A percentile compares a stretch with the other conserved stretches of the same genome.
Conservation (phyloP, 2,113 vertebrate species). For the Elanus axillaris region DNA sequence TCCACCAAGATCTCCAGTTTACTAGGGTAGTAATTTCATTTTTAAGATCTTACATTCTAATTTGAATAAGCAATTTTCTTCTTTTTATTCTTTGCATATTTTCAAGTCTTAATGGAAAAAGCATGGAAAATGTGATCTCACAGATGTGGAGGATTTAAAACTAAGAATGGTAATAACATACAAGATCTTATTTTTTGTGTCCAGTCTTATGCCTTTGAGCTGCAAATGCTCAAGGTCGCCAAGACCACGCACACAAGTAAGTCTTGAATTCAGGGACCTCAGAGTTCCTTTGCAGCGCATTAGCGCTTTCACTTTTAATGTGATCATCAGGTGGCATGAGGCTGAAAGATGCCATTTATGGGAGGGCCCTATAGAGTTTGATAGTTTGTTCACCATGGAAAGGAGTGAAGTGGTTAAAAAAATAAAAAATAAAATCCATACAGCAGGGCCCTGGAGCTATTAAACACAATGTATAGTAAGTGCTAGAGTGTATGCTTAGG, state of each 20-base stretch:
- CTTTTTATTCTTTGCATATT: not conserved
- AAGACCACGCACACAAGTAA: not conserved
- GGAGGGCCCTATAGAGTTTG: not conserved
- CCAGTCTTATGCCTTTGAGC: not conserved
- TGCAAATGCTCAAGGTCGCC: not conserved
- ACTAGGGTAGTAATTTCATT: not conserved
- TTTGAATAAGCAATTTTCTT: not conserved
- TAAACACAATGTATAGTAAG: not conserved
- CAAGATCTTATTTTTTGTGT: not conserved
- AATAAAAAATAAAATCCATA: not conserved
- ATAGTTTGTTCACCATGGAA: not conserved
- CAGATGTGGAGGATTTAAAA: not conserved
- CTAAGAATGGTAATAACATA: not conserved
- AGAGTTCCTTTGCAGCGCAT: not conserved
- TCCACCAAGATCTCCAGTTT: not conserved
- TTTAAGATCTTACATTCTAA: not conserved
- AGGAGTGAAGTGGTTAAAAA: not conserved
- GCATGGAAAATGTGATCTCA: not conserved
- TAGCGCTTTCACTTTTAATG: not conserved
- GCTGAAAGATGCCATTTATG: not conserved
- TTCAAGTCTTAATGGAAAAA: not conserved
- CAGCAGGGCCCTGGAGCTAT: not conserved
- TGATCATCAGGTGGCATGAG: not conserved
- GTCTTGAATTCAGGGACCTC: not conserved
- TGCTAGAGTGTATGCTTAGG: not conserved